A percentile compares a stretch with the other conserved stretches of the same genome.
Evolutionary conservation across 2,888 invertebrate species (phyloP).

Genomic region (Drosophila rellima): DNA sequence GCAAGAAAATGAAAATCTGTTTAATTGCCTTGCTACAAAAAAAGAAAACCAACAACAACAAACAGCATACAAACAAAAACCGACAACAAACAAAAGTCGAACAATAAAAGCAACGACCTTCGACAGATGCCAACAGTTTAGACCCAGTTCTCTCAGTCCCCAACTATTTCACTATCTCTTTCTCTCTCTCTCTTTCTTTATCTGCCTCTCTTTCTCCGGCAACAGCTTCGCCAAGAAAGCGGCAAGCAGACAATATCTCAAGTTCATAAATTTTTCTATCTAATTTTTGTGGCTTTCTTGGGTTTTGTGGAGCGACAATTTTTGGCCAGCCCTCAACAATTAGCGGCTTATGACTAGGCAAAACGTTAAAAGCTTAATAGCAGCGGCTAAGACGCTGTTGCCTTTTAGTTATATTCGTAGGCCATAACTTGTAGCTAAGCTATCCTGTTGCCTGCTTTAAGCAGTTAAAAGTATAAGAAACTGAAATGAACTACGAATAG

Average conservation of each 20-base stretch:
- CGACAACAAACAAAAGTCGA: constrained; percentile 35
- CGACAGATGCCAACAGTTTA: constrained; percentile 32
- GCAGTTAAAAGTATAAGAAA: neutral
- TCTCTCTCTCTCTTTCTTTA: neutral
- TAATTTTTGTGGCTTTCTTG: constrained; percentile 37
- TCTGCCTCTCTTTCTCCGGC: neutral
- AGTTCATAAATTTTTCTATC: constrained; percentile 58
- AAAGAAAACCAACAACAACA: constrained; percentile 12
- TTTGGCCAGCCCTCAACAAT: constrained; percentile 37
- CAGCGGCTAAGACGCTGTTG: neutral
- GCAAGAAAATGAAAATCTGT: constrained; percentile 53
- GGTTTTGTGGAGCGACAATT: constrained; percentile 19
- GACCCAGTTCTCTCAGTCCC: constrained; percentile 1
- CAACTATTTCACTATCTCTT: constrained; percentile 17
- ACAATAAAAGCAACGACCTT: constrained; percentile 70
- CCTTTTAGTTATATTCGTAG: neutral
- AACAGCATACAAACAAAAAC: constrained; percentile 19
- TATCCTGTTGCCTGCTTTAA: neutral
- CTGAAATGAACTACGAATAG: neutral
- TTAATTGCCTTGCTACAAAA: constrained; percentile 63
- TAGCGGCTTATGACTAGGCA: constrained; percentile 26
- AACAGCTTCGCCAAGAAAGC: constrained; percentile 2
- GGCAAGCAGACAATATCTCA: constrained; percentile 37
- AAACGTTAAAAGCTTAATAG: constrained; percentile 36
- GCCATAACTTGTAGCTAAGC: neutral